A percentile compares a stretch with the other conserved stretches of the same genome.
These are phyloP conservation scores for Anoncus sp. DNA, from an alignment of 2,888 invertebrate genomes.

Conservation along the genomic window DNA sequence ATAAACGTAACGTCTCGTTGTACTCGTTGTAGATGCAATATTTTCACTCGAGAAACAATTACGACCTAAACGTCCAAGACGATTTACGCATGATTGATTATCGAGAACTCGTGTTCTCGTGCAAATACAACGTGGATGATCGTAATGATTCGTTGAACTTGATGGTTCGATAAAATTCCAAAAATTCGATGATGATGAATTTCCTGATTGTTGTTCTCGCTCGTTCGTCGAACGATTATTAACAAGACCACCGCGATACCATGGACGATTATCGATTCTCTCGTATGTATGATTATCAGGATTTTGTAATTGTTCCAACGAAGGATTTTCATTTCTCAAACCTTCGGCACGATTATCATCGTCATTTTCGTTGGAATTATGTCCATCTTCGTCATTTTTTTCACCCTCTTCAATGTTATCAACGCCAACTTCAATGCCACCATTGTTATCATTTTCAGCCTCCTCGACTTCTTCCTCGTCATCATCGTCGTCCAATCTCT, in stretches of 20 bases:
- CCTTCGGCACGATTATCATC: constrained; percentile 43
- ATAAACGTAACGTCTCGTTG: constrained; percentile 73
- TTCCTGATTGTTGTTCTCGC: neutral
- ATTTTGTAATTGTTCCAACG: constrained; percentile 58
- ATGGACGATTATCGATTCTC: constrained; percentile 76
- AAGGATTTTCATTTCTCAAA: constrained; percentile 45
- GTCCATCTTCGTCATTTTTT: constrained; percentile 31
- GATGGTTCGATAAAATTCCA: constrained; percentile 71
- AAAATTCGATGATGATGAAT: constrained; percentile 63
- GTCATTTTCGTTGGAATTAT: constrained; percentile 49
- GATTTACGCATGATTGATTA: constrained; percentile 74
- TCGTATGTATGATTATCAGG: constrained; percentile 77
- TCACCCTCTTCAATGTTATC: constrained; percentile 71
- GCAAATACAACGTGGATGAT: constrained; percentile 74
- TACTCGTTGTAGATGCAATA: constrained; percentile 74
- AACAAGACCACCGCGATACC: constrained; percentile 68
- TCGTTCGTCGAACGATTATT: constrained; percentile 63
- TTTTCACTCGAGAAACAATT: constrained; percentile 81
- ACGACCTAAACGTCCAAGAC: constrained; percentile 75
- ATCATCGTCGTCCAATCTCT: constrained; percentile 79
- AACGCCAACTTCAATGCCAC: constrained; percentile 77
- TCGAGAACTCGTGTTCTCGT: constrained; percentile 65
- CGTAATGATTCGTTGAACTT: constrained; percentile 70
- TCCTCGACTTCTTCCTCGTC: constrained; percentile 75
- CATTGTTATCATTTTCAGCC: constrained; percentile 25